Evolutionary conservation across 1,140 invertebrate species (phyloP).

Genomic region (Cherax quadricarinatus): DNA sequence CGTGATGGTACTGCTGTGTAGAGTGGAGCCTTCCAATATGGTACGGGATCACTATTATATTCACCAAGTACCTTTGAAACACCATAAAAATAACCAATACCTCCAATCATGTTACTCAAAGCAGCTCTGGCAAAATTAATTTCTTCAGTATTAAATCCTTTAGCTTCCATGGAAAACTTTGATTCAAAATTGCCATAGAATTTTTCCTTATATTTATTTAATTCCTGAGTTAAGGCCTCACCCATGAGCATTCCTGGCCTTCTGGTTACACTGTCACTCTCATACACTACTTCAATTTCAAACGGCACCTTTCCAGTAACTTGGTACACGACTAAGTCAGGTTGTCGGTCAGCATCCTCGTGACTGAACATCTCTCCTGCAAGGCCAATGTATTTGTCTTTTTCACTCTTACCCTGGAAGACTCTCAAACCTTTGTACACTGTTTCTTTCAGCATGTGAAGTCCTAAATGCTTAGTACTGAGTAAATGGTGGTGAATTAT

Average conservation of each 20-base stretch:
- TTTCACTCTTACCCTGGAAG: conserved; percentile 76
- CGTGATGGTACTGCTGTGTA: conserved; percentile 97
- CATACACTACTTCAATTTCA: conserved; percentile 89
- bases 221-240: conserved; percentile 77
- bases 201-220: conserved; percentile 74
- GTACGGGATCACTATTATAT: conserved; percentile 89
- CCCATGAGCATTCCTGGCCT: conserved; percentile 79
- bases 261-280: conserved; percentile 82
- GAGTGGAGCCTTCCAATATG: conserved; percentile 94
- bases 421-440: conserved; percentile 79
- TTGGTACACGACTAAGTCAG: conserved; percentile 91
- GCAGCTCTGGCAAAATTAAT: conserved; percentile 90
- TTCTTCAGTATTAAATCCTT: conserved; percentile 84
- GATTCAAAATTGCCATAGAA: conserved; percentile 78
- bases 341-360: conserved; percentile 75
- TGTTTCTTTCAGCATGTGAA: conserved; percentile 88
- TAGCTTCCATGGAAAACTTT: conserved; percentile 79
- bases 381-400: conserved; percentile 77
- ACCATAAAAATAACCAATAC: conserved; percentile 98
- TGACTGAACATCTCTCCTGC: conserved; percentile 76
- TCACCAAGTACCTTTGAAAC: conserved; percentile 90
- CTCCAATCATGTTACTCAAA: conserved; percentile 96
- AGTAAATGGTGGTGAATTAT: conserved; percentile 86
- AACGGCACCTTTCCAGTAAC: conserved; percentile 89
- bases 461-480: conserved; percentile 83